Evolutionary conservation across 2,113 vertebrate genomes (phyloP).

Genomic region (Rousettus leschenaultii): DNA sequence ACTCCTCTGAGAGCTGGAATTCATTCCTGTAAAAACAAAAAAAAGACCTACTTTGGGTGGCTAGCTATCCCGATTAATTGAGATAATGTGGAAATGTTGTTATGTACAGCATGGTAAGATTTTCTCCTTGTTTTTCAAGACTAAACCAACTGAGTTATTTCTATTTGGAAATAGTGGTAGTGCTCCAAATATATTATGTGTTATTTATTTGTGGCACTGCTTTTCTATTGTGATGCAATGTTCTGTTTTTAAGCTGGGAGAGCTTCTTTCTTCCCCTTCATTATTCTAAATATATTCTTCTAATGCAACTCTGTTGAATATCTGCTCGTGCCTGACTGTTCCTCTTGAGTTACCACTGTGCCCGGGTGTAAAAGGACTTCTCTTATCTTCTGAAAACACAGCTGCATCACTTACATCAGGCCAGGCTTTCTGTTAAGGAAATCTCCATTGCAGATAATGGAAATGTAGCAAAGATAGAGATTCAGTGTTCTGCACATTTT

Average conservation of each 20-base stretch:
- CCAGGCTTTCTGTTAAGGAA: neutral
- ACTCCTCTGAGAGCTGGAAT: neutral
- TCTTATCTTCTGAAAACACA: conserved; percentile 49
- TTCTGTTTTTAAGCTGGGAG: neutral
- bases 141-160: neutral
- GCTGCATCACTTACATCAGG: conserved; percentile 5
- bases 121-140: neutral
- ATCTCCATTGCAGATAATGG: neutral
- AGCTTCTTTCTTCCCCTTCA: neutral
- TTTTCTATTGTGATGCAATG: neutral
- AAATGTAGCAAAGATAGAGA: neutral
- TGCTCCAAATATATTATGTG: neutral
- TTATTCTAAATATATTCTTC: conserved; percentile 1
- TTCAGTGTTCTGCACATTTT: neutral
- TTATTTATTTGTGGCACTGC: neutral
- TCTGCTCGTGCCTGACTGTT: neutral
- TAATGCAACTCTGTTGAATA: neutral
- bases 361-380: neutral
- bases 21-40: conserved; percentile 9
- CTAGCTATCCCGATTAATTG: neutral
- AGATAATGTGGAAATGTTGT: neutral
- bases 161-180: neutral
- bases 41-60: neutral
- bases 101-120: neutral
- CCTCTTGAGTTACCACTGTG: neutral